phyloP scores from a whole-genome alignment of 2,113 vertebrate genomes.

The Globicephala melas region DNA sequence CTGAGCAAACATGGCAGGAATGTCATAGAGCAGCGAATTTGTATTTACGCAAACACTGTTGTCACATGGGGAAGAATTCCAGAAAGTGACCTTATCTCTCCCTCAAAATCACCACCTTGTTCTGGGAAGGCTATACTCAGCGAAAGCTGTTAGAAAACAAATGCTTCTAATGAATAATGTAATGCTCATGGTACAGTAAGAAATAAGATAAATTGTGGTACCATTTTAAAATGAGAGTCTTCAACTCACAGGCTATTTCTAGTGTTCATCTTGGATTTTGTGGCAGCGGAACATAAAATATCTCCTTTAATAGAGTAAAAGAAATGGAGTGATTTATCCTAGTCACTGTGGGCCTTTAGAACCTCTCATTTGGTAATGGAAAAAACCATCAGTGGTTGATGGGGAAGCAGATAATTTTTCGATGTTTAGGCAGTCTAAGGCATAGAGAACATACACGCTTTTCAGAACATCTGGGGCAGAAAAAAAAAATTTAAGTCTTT shows the following conservation, averaged over 20 bases:
- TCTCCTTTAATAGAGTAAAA: slow-evolving; percentile 64
- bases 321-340: slow-evolving; percentile 63
- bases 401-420: slow-evolving; percentile 70
- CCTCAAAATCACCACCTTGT: slow-evolving; percentile 64
- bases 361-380: slow-evolving; percentile 70
- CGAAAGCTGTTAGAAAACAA: slow-evolving; percentile 64
- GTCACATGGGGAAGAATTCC: slow-evolving; percentile 66
- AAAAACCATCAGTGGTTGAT: slow-evolving; percentile 59
- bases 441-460: slow-evolving; percentile 33
- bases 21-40: slow-evolving; percentile 77
- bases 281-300: slow-evolving; percentile 72
- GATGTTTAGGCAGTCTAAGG: slow-evolving; percentile 34
- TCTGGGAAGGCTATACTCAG: slow-evolving; percentile 44
- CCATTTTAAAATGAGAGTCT: slow-evolving; percentile 74
- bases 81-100: slow-evolving; percentile 75
- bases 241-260: slow-evolving; percentile 67
- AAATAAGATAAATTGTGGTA: slow-evolving; percentile 71
- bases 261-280: slow-evolving; percentile 68
- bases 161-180: slow-evolving; percentile 80
- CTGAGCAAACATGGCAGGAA: slow-evolving; percentile 82
- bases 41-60: slow-evolving; percentile 79
- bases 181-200: slow-evolving; percentile 56
- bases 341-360: slow-evolving; percentile 58
- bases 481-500: neutral
- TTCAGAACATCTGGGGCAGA: slow-evolving; percentile 2